Evolutionary conservation across 2,888 invertebrate genomes (phyloP), one percentile per base, ranked within the genome.

Genomic region (Drosophila antonietae): DNA sequence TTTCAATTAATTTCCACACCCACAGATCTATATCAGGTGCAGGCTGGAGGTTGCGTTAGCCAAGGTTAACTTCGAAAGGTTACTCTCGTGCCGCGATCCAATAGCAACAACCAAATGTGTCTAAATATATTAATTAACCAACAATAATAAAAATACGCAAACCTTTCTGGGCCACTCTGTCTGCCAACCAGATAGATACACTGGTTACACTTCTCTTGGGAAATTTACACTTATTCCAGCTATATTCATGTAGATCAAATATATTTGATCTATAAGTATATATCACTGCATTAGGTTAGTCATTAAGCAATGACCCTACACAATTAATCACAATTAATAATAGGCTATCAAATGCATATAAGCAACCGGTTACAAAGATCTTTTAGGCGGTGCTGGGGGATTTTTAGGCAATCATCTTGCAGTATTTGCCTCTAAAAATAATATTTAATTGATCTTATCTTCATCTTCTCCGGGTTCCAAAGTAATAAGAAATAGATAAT

Each of bases 51-150:
- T 56, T 67, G 49, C 44, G 57, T 28, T 37, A 31, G 44, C 49
- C 87, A 83, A 83, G 83, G 83, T 81, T 80, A 64, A n/a, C 72
- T 69, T 75, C 41, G 72, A 83, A 86, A 83, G 89, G 87, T 83
- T 71, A 83, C 68, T 44, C 80, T 63, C 52, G 44, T 51, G 64
- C 86, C 68, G 60, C 66, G 23, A 64, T 74, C 80, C 62, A 83
- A 80, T 65, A 53, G 65, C 71, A 87, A 68, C 83, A 83, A 89
- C 87, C 80, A 78, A 82, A 80, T 78, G 60, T 80, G 68, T 83
- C 74, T 72, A 86, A 87, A 79, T 86, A 83, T 83, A 83, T 86
- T 89, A 89, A 89, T 89, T 84, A 81, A 76, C 47, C 67, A 62
- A 73, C 67, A 84, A 74, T 65, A 88, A 85, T 51, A 75, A 76